Base-by-base conservation (phyloP, 2,113 vertebrate genomes). In the Symphodus melops region DNA sequence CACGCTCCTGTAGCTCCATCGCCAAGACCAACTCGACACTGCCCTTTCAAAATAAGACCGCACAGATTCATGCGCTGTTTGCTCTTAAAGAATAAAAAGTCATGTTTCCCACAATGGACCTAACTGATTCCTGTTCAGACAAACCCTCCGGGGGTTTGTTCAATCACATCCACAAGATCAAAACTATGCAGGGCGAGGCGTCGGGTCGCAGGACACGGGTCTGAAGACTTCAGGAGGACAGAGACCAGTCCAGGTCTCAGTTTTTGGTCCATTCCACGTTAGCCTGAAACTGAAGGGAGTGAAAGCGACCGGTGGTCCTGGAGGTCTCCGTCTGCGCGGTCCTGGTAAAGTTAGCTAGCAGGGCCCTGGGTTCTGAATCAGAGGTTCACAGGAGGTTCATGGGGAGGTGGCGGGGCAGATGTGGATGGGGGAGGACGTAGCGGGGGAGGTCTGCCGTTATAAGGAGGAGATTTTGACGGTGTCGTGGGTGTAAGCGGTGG, bases 391-490 rank as follows among this genome's bases (percentile, higher is more conserved):
- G 67, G 20, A 21, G 17, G 82, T 49, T 37, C 25, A 28, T 0
- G 14, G 54, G 23, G 12, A 46, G 33, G 42, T 8, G 0, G 49
- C 1, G 41, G 59, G 37, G 8, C 1, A 14, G 68, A 55, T 21
- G 53, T 19, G 1, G 19, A 3, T 5, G 13, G 28, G 37, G 12
- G 33, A 51, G 61, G 51, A 46, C 9, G 46, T 6, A 0, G 20
- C 9, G 4, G 61, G n/a, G 14, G 58, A 9, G 23, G 77, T 71
- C 44, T 1, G 58, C 83, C 78, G 92, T 95, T 95, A 98, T 93
- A 98, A 94, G 83, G 96, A 96, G 64, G 96, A 98, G 88, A 98
- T 96, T 81, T 96, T 96, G 84, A 97, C 89, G 23, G 93, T 91
- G 41, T 96, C 95, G 0, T 95, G 94, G 75, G 92, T 95, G 87